Evolutionary conservation across 1,140 invertebrate genomes (phyloP).

Genomic region (Lithobius niger): DNA sequence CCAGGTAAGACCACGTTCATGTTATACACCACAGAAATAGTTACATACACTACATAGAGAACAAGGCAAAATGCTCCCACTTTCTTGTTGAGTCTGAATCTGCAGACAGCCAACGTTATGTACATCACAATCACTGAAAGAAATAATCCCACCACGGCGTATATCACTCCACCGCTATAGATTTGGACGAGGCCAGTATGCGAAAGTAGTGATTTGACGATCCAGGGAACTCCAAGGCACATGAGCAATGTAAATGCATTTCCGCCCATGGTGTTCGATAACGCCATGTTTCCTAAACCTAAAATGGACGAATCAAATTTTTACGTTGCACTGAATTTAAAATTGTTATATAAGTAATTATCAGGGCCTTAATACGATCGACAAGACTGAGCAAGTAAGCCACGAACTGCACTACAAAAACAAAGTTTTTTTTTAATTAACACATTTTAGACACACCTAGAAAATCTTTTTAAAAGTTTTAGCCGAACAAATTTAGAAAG

Average conservation of each 20-base stretch:
- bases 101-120: conserved; percentile 22
- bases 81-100: conserved; percentile 35
- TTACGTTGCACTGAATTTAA: too few relatives aligned
- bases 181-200: conserved; percentile 32
- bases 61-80: conserved; percentile 56
- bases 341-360: too few relatives aligned
- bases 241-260: conserved; percentile 39
- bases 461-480: too few relatives aligned
- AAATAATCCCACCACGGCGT: conserved; percentile 29
- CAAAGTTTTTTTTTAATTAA: too few relatives aligned
- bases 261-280: conserved; percentile 37
- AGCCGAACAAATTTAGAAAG: too few relatives aligned
- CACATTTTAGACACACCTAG: too few relatives aligned
- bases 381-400: too few relatives aligned
- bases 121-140: conserved; percentile 23
- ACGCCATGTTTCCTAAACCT: conserved; percentile 38
- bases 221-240: conserved; percentile 39
- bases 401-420: too few relatives aligned
- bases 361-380: too few relatives aligned
- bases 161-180: conserved; percentile 36
- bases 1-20: conserved; percentile 73
- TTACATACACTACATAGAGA: conserved; percentile 61
- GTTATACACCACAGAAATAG: conserved; percentile 66
- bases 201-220: conserved; percentile 31
- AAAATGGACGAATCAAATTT: conserved; percentile 11